These are phyloP conservation scores for Notospermus geniculatus DNA, from an alignment of 1,140 invertebrate genomes.

Conservation along the genomic window DNA sequence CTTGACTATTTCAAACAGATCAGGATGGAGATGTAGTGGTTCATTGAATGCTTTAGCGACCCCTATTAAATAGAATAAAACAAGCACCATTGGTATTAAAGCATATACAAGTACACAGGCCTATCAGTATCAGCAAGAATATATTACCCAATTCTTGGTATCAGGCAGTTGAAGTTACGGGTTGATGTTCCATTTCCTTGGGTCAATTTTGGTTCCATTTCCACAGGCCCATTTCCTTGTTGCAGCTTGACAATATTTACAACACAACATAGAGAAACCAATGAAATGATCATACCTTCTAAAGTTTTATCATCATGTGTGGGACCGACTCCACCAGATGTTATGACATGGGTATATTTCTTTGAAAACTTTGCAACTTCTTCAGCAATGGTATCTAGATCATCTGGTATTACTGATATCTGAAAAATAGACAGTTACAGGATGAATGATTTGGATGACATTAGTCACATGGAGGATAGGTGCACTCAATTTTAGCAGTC, in stretches of 20 bases:
- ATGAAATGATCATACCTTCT: slow-evolving; percentile 57
- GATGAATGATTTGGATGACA: neutral
- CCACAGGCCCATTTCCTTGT: too few species aligned
- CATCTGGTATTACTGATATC: slow-evolving; percentile 72
- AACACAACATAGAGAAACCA: neutral
- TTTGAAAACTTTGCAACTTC: slow-evolving; percentile 69
- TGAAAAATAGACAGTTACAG: slow-evolving; percentile 39
- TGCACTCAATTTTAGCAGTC: neutral
- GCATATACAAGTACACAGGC: too few species aligned
- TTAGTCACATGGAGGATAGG: neutral
- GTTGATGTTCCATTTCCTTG: too few species aligned
- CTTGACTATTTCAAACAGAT: slow-evolving; percentile 63
- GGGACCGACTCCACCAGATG: slow-evolving; percentile 78
- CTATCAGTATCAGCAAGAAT: too few species aligned
- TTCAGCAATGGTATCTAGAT: slow-evolving; percentile 66
- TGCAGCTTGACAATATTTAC: too few species aligned
- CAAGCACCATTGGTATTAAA: too few species aligned
- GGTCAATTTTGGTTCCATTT: too few species aligned
- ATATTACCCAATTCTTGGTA: too few species aligned
- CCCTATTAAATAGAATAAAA: slow-evolving; percentile 37
- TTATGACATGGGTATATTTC: slow-evolving; percentile 67
- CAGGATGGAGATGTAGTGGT: slow-evolving; percentile 61
- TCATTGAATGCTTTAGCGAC: slow-evolving; percentile 71
- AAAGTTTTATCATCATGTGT: slow-evolving; percentile 85
- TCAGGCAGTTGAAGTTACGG: too few species aligned